Conservation (phyloP, 2,888 invertebrate species). For the Therioaphis trifolii region DNA sequence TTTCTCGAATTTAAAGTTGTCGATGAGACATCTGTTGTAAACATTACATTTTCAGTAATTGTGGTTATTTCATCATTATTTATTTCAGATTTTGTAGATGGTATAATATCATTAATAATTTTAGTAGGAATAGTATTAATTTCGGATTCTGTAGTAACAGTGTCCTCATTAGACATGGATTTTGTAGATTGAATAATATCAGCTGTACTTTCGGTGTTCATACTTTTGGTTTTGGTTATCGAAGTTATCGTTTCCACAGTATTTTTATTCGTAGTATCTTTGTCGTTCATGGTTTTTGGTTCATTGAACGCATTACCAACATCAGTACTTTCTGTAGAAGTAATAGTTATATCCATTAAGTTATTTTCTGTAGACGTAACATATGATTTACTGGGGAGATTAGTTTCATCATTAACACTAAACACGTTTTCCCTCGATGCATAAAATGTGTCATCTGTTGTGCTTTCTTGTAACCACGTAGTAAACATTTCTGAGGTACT, state of each 20-base stretch:
- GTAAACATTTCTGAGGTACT: background rate
- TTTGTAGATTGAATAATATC: background rate
- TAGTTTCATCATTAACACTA: background rate
- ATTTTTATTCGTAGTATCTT: background rate
- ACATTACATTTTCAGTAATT: background rate
- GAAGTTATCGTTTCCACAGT: background rate
- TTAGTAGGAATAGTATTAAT: background rate
- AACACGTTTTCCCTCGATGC: background rate
- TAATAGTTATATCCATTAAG: background rate
- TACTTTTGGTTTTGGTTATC: conserved; percentile 7
- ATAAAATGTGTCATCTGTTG: background rate
- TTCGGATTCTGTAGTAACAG: background rate
- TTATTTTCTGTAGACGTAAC: background rate
- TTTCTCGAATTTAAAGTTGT: background rate
- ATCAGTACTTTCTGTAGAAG: background rate
- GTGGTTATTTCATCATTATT: conserved; percentile 13
- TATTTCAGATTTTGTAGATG: background rate
- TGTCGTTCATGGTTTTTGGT: background rate
- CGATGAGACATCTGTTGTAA: background rate
- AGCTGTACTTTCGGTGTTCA: background rate
- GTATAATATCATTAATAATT: background rate
- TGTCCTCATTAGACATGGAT: background rate
- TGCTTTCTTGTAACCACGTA: background rate
- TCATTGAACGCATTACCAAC: background rate
- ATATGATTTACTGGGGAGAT: background rate